phyloP scores from a whole-genome alignment of 2,888 invertebrate species.

The Disparrhopalites patrizii region DNA sequence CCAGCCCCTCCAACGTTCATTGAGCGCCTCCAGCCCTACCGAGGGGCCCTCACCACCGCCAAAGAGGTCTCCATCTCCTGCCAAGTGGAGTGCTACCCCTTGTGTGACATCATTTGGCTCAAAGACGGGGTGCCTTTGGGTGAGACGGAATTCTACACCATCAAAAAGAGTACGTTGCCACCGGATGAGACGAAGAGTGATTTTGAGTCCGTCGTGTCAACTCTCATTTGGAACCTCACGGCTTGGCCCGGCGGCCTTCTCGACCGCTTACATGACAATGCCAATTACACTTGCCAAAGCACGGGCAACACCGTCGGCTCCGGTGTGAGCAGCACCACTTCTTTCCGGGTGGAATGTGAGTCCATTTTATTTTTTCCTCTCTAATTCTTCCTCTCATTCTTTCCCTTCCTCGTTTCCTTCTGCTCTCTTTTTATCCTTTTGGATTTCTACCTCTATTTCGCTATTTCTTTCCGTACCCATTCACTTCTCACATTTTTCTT shows the following conservation, averaged over 20 bases:
- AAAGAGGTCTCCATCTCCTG: conserved; percentile 68
- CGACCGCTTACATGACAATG: conserved; percentile 70
- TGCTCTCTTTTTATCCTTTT: background rate
- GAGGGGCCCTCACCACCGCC: conserved; percentile 65
- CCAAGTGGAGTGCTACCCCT: conserved; percentile 77
- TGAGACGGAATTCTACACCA: conserved; percentile 58
- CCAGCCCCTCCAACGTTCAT: conserved; percentile 83
- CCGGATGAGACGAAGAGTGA: conserved; percentile 76
- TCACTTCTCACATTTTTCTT: too few relatives aligned
- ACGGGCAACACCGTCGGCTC: conserved; percentile 71
- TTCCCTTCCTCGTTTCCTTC: background rate
- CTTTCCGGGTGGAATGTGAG: conserved; percentile 87
- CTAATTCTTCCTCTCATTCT: background rate
- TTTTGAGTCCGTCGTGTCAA: conserved; percentile 84
- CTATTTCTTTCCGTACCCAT: background rate
- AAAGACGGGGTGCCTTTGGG: conserved; percentile 69
- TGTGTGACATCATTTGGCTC: conserved; percentile 79
- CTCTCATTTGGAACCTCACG: conserved; percentile 81
- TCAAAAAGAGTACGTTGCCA: conserved; percentile 63
- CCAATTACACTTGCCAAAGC: conserved; percentile 78
- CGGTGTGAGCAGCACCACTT: conserved; percentile 76
- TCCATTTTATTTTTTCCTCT: conserved; percentile 46
- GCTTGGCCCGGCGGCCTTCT: conserved; percentile 75
- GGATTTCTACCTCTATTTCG: background rate
- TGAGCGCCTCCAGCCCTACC: conserved; percentile 74